These are phyloP conservation scores for Drosophila nannoptera DNA, from an alignment of 1,140 invertebrate genomes.

Conservation along the genomic window DNA sequence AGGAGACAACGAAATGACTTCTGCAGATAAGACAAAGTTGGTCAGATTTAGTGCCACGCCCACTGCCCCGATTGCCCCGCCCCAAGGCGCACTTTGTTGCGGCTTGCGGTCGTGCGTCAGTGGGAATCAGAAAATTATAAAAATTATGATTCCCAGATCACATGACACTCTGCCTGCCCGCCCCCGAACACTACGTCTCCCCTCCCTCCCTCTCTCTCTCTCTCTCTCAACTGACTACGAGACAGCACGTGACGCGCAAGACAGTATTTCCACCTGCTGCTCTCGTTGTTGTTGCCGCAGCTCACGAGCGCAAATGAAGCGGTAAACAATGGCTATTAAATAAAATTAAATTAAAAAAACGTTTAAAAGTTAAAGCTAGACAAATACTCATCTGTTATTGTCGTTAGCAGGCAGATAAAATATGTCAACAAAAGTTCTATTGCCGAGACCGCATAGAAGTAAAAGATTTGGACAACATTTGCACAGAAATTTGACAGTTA, in stretches of 20 bases:
- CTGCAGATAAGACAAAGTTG: no score
- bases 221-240: no score
- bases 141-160: constrained; percentile 39
- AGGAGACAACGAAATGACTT: no score
- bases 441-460: constrained; percentile 3
- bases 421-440: constrained; percentile 11
- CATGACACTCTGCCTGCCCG: constrained; percentile 57
- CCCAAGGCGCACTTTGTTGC: no score
- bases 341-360: constrained; percentile 20
- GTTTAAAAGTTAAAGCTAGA: no score
- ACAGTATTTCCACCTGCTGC: constrained; percentile 48
- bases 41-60: no score
- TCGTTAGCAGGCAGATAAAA: constrained; percentile 54
- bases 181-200: no score
- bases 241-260: constrained; percentile 62
- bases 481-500: constrained; percentile 1
- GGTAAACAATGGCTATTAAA: constrained; percentile 20
- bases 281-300: constrained; percentile 37
- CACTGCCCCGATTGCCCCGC: no score
- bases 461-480: constrained; percentile 21
- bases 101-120: constrained; percentile 45
- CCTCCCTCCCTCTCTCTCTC: no score
- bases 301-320: constrained; percentile 47
- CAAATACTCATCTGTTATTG: constrained; percentile 31
- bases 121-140: constrained; percentile 10